A percentile compares a stretch with the other conserved stretches of the same genome.
Conservation (phyloP, 2,888 invertebrate species). For the Lottia scabra region DNA sequence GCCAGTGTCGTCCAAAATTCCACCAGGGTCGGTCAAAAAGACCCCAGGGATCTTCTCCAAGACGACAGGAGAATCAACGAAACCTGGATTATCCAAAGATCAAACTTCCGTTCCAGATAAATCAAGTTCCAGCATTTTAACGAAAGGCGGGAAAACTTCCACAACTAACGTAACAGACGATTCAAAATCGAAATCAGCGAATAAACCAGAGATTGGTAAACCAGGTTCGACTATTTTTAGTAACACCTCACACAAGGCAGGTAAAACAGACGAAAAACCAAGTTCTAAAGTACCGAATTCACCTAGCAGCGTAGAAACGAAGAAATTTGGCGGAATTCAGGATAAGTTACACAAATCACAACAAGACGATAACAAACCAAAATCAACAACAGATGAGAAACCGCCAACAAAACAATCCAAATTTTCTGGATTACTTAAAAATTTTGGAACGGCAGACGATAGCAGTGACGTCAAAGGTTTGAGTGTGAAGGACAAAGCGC, state of each 20-base stretch:
- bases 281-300: not conserved
- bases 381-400: not conserved
- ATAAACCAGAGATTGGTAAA: no score
- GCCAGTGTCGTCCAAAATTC: conserved; percentile 6
- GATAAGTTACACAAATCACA: conserved; percentile 1
- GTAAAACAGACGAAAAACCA: not conserved
- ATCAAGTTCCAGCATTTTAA: not conserved
- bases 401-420: conserved; percentile 5
- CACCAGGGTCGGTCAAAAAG: not conserved
- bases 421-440: not conserved
- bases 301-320: no score
- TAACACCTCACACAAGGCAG: not conserved
- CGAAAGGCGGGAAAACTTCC: not conserved
- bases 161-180: not conserved
- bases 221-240: not conserved
- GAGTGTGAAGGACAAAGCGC: not conserved
- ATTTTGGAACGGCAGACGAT: not conserved
- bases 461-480: not conserved
- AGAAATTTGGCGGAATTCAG: conserved; percentile 18
- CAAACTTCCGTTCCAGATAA: not conserved
- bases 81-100: not conserved
- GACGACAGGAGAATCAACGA: not conserved
- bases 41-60: not conserved
- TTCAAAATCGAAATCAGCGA: not conserved
- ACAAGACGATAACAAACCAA: conserved; percentile 2